phyloP scores from a whole-genome alignment of 1,140 invertebrate genomes.

The Drosophila nannoptera region DNA sequence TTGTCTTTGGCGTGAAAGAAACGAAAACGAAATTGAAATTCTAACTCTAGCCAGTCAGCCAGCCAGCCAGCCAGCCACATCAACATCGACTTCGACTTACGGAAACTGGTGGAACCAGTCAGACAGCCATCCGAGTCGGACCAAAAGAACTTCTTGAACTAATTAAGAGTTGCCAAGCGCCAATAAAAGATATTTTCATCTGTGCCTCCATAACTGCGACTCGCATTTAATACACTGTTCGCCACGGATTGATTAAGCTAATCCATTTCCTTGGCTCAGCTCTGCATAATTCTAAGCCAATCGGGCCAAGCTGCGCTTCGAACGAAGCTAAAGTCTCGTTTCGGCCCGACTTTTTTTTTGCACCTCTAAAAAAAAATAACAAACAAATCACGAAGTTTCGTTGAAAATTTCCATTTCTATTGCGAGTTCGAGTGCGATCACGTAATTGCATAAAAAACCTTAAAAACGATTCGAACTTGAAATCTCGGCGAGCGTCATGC shows the following conservation, averaged over 20 bases:
- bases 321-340: too few species aligned
- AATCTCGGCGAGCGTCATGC: slow-evolving; percentile 64
- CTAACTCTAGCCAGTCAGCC: slow-evolving; percentile 6
- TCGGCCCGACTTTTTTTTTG: slow-evolving; percentile 2
- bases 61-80: neutral
- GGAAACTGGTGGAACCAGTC: slow-evolving; percentile 72
- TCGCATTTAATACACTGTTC: neutral
- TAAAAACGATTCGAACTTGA: slow-evolving; percentile 69
- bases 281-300: too few species aligned
- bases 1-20: slow-evolving; percentile 61
- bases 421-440: slow-evolving; percentile 42
- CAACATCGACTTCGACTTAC: slow-evolving; percentile 14
- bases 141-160: slow-evolving; percentile 65
- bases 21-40: slow-evolving; percentile 61
- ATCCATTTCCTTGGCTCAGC: too few species aligned
- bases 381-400: neutral
- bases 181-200: slow-evolving; percentile 23
- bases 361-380: slow-evolving; percentile 12
- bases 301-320: too few species aligned
- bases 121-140: slow-evolving; percentile 38
- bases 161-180: slow-evolving; percentile 55
- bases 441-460: slow-evolving; percentile 67
- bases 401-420: slow-evolving; percentile 22
- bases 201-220: slow-evolving; percentile 15
- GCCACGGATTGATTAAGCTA: too few species aligned